phyloP scores from a whole-genome alignment of 2,113 vertebrate genomes.

The Salminus brasiliensis region DNA sequence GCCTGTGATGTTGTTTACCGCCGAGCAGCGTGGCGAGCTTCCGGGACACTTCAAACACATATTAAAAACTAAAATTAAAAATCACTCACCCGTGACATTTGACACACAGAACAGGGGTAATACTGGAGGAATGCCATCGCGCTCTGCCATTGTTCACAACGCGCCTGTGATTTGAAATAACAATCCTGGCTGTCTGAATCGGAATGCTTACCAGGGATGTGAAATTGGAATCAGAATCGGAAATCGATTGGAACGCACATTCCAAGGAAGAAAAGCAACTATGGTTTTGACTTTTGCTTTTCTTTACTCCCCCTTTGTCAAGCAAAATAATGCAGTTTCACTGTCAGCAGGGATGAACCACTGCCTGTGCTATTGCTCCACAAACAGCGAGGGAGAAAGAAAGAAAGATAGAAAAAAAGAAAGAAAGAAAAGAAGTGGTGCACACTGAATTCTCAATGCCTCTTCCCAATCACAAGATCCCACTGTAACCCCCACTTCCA shows the following conservation, averaged over 20 bases:
- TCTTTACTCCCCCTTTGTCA: background rate
- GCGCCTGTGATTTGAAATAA: conserved; percentile 39
- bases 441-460: background rate
- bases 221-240: background rate
- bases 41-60: conserved; percentile 70
- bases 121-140: conserved; percentile 58
- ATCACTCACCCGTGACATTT: conserved; percentile 69
- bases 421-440: background rate
- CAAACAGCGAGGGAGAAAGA: conserved; percentile 1
- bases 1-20: conserved; percentile 76
- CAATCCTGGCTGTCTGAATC: background rate
- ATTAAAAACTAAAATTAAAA: conserved; percentile 77
- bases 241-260: background rate
- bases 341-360: background rate
- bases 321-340: background rate
- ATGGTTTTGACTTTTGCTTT: background rate
- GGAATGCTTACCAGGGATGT: background rate
- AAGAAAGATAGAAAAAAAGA: background rate
- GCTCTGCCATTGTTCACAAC: conserved; percentile 26
- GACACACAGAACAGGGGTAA: conserved; percentile 56
- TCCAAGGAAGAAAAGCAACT: no score
- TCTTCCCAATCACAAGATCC: background rate
- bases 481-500: background rate
- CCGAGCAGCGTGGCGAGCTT: conserved; percentile 60
- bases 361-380: background rate